Evolutionary conservation across 2,113 vertebrate species (phyloP).

Genomic region (Meriones unguiculatus): DNA sequence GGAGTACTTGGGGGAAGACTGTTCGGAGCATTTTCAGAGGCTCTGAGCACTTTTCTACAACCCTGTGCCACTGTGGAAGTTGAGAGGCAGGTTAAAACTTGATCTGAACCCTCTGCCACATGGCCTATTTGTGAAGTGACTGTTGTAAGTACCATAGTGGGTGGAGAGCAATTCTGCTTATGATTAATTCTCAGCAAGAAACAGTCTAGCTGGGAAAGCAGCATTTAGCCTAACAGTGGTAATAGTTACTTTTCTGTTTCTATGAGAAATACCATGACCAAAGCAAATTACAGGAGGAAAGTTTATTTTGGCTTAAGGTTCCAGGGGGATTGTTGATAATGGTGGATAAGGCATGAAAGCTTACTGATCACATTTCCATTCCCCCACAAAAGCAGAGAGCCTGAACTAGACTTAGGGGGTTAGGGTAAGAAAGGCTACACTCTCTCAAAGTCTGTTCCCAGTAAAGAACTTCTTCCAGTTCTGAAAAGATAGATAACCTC

Average conservation of each 20-base stretch:
- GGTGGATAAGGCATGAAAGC: neutral
- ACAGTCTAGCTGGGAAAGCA: constrained; percentile 61
- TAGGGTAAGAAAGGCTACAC: neutral
- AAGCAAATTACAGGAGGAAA: neutral
- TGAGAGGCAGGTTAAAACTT: neutral
- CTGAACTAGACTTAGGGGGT: neutral
- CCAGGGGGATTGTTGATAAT: neutral
- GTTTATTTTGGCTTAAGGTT: neutral
- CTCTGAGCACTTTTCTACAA: neutral
- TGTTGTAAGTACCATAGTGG: neutral
- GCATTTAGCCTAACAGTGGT: constrained; percentile 71
- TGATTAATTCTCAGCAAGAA: neutral
- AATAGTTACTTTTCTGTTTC: neutral
- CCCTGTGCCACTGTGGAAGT: neutral
- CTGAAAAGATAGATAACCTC: neutral
- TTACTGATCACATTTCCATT: neutral
- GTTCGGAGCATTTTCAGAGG: neutral
- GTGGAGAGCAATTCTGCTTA: neutral
- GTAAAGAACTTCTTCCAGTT: neutral
- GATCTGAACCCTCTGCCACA: neutral
- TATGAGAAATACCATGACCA: neutral
- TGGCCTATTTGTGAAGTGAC: neutral
- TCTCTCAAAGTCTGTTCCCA: neutral
- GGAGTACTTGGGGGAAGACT: neutral
- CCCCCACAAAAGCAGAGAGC: neutral